Conservation (phyloP, 2,113 vertebrate genomes). For the Ictalurus punctatus region DNA sequence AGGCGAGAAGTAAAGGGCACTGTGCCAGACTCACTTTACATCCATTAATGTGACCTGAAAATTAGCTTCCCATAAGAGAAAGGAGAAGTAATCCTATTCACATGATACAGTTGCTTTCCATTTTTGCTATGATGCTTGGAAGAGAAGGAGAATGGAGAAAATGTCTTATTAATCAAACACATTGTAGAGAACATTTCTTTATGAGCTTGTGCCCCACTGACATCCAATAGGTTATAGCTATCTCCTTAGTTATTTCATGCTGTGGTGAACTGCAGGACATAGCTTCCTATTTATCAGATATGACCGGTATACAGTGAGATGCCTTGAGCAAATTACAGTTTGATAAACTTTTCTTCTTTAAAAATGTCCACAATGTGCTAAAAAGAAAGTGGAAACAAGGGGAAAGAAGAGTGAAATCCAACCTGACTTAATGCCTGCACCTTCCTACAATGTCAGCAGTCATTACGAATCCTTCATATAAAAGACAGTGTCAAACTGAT, state of each 20-base stretch:
- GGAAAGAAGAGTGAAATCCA: slow-evolving; percentile 6
- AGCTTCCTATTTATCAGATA: slow-evolving; percentile 31
- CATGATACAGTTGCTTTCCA: slow-evolving; percentile 4
- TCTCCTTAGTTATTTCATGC: slow-evolving; percentile 37
- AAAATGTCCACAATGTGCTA: too few relatives aligned
- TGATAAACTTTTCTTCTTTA: slow-evolving; percentile 1
- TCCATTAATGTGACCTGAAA: slow-evolving; percentile 34
- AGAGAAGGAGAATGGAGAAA: background rate
- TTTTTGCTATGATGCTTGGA: slow-evolving; percentile 22
- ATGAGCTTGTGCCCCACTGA: slow-evolving; percentile 30
- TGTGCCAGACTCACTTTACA: background rate
- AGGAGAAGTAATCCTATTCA: slow-evolving; percentile 23
- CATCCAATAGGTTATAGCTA: slow-evolving; percentile 44
- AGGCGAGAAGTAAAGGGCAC: slow-evolving; percentile 22
- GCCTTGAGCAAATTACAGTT: slow-evolving; percentile 36
- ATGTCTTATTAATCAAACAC: slow-evolving; percentile 34
- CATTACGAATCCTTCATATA: slow-evolving; percentile 29
- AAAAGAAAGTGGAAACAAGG: background rate
- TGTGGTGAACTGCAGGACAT: slow-evolving; percentile 32
- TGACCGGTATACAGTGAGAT: slow-evolving; percentile 26
- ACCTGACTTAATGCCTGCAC: slow-evolving; percentile 26
- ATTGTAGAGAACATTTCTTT: background rate
- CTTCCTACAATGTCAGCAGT: slow-evolving; percentile 9
- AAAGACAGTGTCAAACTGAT: slow-evolving; percentile 6
- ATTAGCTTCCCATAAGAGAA: slow-evolving; percentile 28